phyloP scores from a whole-genome alignment of 2,113 vertebrate species.

The Platichthys flesus region DNA sequence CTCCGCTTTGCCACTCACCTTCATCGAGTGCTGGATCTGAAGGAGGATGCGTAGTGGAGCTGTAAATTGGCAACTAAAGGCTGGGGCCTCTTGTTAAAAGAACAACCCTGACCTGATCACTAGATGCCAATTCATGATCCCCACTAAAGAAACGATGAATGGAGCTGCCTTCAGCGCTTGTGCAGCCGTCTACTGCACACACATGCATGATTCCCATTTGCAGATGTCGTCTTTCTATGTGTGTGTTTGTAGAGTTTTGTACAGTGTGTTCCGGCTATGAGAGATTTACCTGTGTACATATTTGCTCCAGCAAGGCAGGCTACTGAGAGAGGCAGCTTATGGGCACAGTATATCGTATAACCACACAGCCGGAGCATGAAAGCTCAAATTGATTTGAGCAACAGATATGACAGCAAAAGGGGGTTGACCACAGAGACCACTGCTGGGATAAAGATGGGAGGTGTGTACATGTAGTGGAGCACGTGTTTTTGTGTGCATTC shows the following conservation, averaged over 20 bases:
- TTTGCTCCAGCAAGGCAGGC: conserved; percentile 24
- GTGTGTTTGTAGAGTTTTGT: conserved; percentile 21
- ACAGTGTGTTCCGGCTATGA: background rate
- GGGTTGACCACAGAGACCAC: conserved; percentile 22
- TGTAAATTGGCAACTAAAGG: conserved; percentile 36
- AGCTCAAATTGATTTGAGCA: conserved; percentile 47
- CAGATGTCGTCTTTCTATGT: conserved; percentile 15
- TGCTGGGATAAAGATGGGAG: conserved; percentile 1
- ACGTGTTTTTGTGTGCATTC: conserved; percentile 35
- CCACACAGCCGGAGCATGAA: conserved; percentile 34
- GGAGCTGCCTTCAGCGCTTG: conserved; percentile 18
- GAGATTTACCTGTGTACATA: conserved; percentile 22
- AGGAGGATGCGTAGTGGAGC: conserved; percentile 26
- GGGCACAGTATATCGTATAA: conserved; percentile 14
- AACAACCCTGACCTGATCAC: conserved; percentile 43
- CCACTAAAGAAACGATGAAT: conserved; percentile 36
- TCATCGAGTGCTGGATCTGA: conserved; percentile 24
- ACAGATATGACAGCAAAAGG: conserved; percentile 33
- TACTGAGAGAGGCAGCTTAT: conserved; percentile 9
- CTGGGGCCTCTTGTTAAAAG: conserved; percentile 31
- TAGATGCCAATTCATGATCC: conserved; percentile 35
- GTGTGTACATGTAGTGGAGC: conserved; percentile 31
- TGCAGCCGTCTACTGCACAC: conserved; percentile 12
- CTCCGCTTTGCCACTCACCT: conserved; percentile 12
- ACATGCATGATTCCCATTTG: conserved; percentile 20